A percentile compares a stretch with the other conserved stretches of the same genome.
phyloP scores from a whole-genome alignment of 2,797 vertebrate species.

The Glyptemys insculpta region DNA sequence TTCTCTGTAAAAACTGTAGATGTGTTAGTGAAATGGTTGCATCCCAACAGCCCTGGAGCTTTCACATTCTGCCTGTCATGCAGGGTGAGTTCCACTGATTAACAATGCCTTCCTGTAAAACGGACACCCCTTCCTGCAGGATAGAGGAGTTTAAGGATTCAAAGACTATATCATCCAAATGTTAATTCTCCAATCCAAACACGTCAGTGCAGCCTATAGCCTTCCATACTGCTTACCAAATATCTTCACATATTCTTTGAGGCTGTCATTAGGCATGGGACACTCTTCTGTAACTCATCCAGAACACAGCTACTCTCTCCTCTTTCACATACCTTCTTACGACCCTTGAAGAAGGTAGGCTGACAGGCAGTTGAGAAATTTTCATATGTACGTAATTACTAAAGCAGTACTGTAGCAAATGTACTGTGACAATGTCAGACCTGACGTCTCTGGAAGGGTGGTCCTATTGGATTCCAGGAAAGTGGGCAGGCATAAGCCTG shows the following conservation, averaged over 20 bases:
- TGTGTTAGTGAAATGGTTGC: not conserved
- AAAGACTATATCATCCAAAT: not conserved
- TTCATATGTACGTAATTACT: not conserved
- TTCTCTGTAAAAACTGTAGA: not conserved
- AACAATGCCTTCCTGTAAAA: not conserved
- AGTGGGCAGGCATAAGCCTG: no score
- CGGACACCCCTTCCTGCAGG: not conserved
- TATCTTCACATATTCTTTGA: not conserved
- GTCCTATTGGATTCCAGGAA: no score
- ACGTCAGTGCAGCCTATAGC: not conserved
- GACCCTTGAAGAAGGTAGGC: not conserved
- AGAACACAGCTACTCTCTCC: not conserved
- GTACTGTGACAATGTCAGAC: not conserved
- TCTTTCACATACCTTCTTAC: not conserved
- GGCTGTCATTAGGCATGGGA: not conserved
- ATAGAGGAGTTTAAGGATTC: not conserved
- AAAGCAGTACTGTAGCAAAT: not conserved
- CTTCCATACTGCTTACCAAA: not conserved
- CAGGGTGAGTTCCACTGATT: not conserved
- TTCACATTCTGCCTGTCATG: not conserved
- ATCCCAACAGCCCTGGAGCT: not conserved
- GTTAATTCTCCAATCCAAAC: not conserved
- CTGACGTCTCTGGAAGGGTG: not conserved
- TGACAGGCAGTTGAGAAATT: not conserved
- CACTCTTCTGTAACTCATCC: not conserved